Conservation (phyloP, 2,888 invertebrate species). For the Calliphora vomitoria region DNA sequence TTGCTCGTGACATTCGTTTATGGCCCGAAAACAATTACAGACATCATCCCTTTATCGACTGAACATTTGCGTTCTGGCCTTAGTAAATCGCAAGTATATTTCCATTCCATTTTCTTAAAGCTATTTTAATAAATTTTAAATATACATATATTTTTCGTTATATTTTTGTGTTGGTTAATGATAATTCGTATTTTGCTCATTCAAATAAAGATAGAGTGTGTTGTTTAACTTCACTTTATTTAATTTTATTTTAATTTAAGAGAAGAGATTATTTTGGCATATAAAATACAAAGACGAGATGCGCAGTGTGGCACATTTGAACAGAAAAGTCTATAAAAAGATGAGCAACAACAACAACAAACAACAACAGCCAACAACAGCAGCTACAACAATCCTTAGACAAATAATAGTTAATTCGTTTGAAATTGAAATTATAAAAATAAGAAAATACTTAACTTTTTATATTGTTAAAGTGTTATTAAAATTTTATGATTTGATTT, state of each 20-base stretch:
- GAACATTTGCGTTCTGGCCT: conserved; percentile 37
- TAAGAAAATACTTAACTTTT: not conserved
- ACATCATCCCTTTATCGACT: conserved; percentile 35
- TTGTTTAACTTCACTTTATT: conserved; percentile 58
- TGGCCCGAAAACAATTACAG: conserved; percentile 32
- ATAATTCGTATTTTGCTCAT: conserved; percentile 56
- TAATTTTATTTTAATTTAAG: conserved; percentile 59
- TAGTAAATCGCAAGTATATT: conserved; percentile 55
- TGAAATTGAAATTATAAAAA: conserved; percentile 32
- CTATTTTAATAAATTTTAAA: too few relatives aligned
- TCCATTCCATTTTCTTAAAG: conserved; percentile 56
- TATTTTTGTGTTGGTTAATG: conserved; percentile 61
- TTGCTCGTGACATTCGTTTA: conserved; percentile 9
- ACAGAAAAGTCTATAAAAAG: conserved; percentile 4
- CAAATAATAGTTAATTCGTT: conserved; percentile 28
- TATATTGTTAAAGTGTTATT: conserved; percentile 8
- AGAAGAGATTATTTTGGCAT: conserved; percentile 68
- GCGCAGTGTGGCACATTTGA: conserved; percentile 75
- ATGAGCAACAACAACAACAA: not conserved
- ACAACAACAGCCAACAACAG: not conserved
- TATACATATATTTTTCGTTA: conserved; percentile 36
- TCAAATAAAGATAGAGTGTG: conserved; percentile 61
- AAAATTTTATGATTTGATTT: conserved; percentile 52
- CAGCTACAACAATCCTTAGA: conserved; percentile 13
- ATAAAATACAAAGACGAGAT: conserved; percentile 76